phyloP scores from a whole-genome alignment of 2,797 vertebrate species.

The Pogoniulus pusillus region DNA sequence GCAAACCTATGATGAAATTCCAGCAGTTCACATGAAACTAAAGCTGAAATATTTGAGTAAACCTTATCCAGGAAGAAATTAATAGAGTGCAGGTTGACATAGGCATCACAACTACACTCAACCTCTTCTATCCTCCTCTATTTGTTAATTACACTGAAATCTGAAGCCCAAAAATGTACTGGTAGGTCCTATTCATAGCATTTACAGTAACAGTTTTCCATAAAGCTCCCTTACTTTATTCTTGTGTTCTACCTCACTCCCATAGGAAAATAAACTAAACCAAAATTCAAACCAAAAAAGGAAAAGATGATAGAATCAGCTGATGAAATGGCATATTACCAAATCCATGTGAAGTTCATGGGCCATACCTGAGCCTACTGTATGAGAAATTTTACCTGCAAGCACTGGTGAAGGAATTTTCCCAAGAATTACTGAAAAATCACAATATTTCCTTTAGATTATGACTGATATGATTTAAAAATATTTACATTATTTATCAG shows the following conservation, averaged over 20 bases:
- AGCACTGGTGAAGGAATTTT: background rate
- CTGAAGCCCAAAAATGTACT: constrained; percentile 4
- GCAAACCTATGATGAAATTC: background rate
- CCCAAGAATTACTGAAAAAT: background rate
- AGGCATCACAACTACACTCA: background rate
- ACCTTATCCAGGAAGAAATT: background rate
- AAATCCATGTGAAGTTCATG: background rate
- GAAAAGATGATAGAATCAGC: constrained; percentile 37
- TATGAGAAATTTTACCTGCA: background rate
- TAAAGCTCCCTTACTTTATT: constrained; percentile 1
- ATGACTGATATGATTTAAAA: background rate
- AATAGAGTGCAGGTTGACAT: background rate
- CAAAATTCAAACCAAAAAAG: background rate
- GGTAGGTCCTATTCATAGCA: background rate
- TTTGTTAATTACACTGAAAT: constrained; percentile 30
- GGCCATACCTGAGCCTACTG: background rate
- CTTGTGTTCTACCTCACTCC: background rate
- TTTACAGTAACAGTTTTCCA: background rate
- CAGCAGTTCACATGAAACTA: constrained; percentile 1
- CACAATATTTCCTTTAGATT: constrained; percentile 4
- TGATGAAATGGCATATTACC: background rate
- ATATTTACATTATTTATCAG: constrained; percentile 38
- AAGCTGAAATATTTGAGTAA: constrained; percentile 18
- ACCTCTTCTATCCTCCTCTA: background rate
- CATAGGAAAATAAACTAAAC: background rate